These are phyloP conservation scores for Desoria tigrina DNA, from an alignment of 2,888 invertebrate species.

Conservation along the genomic window DNA sequence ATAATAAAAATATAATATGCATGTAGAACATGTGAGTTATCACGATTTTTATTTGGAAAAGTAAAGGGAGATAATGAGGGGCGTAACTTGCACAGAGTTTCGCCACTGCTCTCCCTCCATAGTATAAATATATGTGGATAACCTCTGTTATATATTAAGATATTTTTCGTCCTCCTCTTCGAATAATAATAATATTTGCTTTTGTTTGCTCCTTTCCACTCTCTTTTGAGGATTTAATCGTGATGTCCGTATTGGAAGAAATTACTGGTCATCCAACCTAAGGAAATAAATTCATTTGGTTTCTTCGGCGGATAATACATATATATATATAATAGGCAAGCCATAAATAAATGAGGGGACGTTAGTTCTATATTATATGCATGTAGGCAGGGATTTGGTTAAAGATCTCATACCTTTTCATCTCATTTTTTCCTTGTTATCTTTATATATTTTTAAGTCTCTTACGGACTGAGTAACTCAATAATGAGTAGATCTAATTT, in stretches of 20 bases:
- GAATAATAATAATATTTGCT: no score
- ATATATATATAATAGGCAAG: no score
- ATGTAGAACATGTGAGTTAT: conserved; percentile 43
- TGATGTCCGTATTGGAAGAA: conserved; percentile 47
- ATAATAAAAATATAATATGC: conserved; percentile 8
- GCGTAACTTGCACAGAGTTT: conserved; percentile 31
- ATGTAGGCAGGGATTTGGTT: no score
- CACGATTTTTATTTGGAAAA: conserved; percentile 46
- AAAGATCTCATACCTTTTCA: not conserved
- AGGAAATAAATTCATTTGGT: conserved; percentile 5
- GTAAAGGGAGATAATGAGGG: conserved; percentile 50
- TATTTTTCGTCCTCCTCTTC: no score
- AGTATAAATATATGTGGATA: no score
- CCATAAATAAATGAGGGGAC: no score
- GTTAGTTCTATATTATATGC: no score
- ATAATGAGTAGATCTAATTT: conserved; percentile 12
- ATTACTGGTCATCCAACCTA: conserved; percentile 30
- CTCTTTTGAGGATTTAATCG: conserved; percentile 41
- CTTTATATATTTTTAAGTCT: not conserved
- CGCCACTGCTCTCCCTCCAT: no score
- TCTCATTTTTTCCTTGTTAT: not conserved
- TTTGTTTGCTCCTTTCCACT: conserved; percentile 41
- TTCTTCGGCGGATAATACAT: not conserved
- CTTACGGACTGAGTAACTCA: not conserved
- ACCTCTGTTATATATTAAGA: no score